These are phyloP conservation scores for Bagarius yarrelli DNA, from an alignment of 2,113 vertebrate genomes.

Conservation along the genomic window DNA sequence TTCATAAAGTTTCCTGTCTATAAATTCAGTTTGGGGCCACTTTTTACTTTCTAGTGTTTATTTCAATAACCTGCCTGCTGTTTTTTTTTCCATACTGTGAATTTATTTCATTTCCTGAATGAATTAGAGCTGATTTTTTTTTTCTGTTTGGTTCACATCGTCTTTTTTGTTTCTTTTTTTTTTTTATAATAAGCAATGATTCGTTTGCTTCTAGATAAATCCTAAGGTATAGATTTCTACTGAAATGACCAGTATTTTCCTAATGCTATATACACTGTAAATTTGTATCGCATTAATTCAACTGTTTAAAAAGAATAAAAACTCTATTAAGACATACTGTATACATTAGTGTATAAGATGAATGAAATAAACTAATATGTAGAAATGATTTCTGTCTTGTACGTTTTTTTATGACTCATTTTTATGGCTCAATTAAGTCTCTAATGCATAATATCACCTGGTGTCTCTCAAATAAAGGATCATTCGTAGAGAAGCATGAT, in stretches of 20 bases:
- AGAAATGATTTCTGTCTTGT: slow-evolving; percentile 45
- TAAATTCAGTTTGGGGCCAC: slow-evolving; percentile 22
- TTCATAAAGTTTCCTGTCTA: slow-evolving; percentile 44
- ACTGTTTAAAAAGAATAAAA: slow-evolving; percentile 63
- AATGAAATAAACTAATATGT: slow-evolving; percentile 76
- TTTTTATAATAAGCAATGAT: slow-evolving; percentile 64
- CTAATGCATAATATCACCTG: background rate
- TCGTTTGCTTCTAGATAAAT: slow-evolving; percentile 72
- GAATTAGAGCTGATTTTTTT: slow-evolving; percentile 56
- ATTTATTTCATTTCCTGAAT: slow-evolving; percentile 56
- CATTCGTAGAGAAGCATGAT: no score
- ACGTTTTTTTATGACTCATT: background rate
- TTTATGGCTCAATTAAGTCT: background rate
- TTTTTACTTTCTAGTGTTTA: slow-evolving; percentile 12
- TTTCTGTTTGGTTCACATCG: background rate
- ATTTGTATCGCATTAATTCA: slow-evolving; percentile 72
- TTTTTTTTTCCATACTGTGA: slow-evolving; percentile 70
- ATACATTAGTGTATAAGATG: slow-evolving; percentile 65
- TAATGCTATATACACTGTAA: slow-evolving; percentile 66
- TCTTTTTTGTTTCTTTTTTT: slow-evolving; percentile 47
- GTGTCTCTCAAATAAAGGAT: no score
- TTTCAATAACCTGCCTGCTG: slow-evolving; percentile 46
- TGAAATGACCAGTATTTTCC: slow-evolving; percentile 79
- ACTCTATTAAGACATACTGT: slow-evolving; percentile 62
- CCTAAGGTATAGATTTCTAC: slow-evolving; percentile 76